phyloP scores from a whole-genome alignment of 1,140 invertebrate genomes.

The Odontomachus brunneus region DNA sequence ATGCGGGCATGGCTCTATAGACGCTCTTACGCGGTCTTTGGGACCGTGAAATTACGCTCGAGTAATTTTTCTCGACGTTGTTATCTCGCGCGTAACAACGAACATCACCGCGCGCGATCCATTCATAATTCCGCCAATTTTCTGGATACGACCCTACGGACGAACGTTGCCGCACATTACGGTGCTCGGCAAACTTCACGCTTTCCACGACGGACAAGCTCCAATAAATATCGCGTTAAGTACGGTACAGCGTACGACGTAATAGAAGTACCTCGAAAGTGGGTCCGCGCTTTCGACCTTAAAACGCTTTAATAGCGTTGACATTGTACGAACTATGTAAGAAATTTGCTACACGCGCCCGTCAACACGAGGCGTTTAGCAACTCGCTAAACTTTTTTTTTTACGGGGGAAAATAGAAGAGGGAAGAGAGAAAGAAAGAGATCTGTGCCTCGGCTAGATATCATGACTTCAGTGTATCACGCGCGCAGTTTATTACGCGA shows the following conservation, averaged over 20 bases:
- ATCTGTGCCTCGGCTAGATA: conserved; percentile 38
- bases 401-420: background rate
- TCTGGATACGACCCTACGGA: conserved; percentile 37
- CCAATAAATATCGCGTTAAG: conserved; percentile 55
- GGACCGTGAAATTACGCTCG: conserved; percentile 54
- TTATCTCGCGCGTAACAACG: conserved; percentile 3
- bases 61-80: conserved; percentile 5
- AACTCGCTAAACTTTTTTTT: background rate
- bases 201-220: conserved; percentile 54
- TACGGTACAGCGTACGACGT: background rate
- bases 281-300: conserved; percentile 19
- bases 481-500: conserved; percentile 23
- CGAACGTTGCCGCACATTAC: conserved; percentile 5
- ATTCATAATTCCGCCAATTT: conserved; percentile 41
- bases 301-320: conserved; percentile 9
- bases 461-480: conserved; percentile 35
- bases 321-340: background rate
- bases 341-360: conserved; percentile 4
- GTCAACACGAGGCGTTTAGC: background rate
- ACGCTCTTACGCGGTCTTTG: conserved; percentile 18
- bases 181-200: conserved; percentile 22
- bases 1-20: background rate
- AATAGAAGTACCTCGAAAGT: conserved; percentile 38
- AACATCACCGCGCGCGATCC: background rate
- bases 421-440: background rate